Evolutionary conservation across 2,113 vertebrate genomes (phyloP), one percentile per base, ranked within the genome.

Genomic region (Ochotona princeps): DNA sequence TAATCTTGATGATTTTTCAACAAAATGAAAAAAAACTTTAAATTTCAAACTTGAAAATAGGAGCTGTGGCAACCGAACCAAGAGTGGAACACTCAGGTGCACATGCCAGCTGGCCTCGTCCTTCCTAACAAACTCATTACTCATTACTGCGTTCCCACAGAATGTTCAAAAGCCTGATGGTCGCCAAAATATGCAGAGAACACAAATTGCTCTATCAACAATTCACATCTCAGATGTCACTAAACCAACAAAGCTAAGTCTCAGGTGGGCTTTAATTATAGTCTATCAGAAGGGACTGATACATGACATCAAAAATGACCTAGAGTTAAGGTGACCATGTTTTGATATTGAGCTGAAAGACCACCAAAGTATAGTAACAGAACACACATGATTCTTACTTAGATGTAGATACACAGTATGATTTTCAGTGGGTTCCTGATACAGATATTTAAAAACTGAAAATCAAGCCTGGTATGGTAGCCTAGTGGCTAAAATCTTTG

Each of bases 41-140:
- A 49, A n/a, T 89, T 89, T 86, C 32, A 44, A 81, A 14, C 47
- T 66, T 84, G 61, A 92, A 95, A 88, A 93, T 76, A 57, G 61
- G 54, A 94, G 72, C 79, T 11, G 65, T 0, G 2, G 87, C 76
- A 91, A 66, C 5, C 73, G 15, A 86, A 12, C n/a, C 35, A 70
- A 85, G 60, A 92, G 21, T 5, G 79, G 28, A 90, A 73, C 32
- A 32, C 11, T 84, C 3, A 32, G 7, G 1, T 12, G n/a, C 70
- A 38, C n/a, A 35, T 67, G 30, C 70, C 83, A 69, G 47, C 51
- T 67, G 38, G 66, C 7, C 17, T 28, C 28, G 73, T 69, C 35
- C 18, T 72, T 84, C 85, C 75, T 73, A 81, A 25, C 28, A 57
- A 92, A 8, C 23, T 73, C 82, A 44, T 44, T 44, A 79, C 17